Percentiles rank a stretch among this genome's conserved stretches.
phyloP scores from a whole-genome alignment of 2,797 vertebrate genomes.

The Picus viridis region DNA sequence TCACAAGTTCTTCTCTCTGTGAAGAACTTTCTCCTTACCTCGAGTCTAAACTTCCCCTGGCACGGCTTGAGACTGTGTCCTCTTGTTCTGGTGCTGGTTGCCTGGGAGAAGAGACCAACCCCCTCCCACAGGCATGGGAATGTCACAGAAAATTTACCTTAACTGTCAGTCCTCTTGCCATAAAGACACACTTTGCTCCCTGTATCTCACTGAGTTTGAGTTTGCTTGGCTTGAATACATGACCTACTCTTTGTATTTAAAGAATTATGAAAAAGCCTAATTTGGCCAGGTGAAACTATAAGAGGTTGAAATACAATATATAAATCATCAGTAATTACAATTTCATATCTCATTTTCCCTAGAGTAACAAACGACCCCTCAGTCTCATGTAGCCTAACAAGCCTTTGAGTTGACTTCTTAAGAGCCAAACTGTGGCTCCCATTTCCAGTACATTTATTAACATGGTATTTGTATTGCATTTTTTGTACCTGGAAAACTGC shows the following conservation, averaged over 20 bases:
- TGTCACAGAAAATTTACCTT: not conserved
- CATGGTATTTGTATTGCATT: not conserved
- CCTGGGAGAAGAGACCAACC: too few species aligned
- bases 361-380: not conserved
- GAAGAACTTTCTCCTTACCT: too few species aligned
- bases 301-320: not conserved
- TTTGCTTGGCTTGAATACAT: not conserved
- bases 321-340: constrained; percentile 19
- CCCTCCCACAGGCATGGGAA: not conserved
- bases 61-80: too few species aligned
- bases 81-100: too few species aligned
- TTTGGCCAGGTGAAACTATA: not conserved
- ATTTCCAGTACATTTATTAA: not conserved
- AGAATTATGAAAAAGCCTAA: not conserved
- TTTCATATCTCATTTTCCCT: not conserved
- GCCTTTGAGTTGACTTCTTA: not conserved
- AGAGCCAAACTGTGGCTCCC: not conserved
- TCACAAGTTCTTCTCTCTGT: too few species aligned
- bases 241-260: not conserved
- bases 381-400: not conserved
- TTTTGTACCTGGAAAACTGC: not conserved
- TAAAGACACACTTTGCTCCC: not conserved
- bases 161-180: not conserved
- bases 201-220: not conserved
- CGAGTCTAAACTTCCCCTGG: too few species aligned